These are phyloP conservation scores for Varecia variegata DNA, from an alignment of 2,797 vertebrate species.

Conservation along the genomic window DNA sequence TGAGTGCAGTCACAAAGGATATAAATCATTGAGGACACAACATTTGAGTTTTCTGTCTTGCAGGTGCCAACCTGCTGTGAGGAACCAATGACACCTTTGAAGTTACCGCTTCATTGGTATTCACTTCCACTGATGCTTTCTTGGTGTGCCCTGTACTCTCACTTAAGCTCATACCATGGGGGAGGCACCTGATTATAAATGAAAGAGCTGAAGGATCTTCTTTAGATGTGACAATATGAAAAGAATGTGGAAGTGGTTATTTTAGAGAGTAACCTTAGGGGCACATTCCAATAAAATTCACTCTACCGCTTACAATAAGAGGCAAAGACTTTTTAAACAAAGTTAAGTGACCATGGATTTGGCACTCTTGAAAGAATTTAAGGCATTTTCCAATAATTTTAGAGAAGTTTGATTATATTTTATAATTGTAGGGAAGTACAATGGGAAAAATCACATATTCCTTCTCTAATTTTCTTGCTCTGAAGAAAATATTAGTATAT, in stretches of 20 bases:
- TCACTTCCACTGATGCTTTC: neutral
- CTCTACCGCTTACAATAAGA: neutral
- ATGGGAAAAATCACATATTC: neutral
- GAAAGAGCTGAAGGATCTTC: neutral
- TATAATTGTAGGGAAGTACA: neutral
- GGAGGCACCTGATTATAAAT: conserved; percentile 16
- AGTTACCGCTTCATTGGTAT: neutral
- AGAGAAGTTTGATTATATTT: neutral
- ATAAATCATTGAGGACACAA: neutral
- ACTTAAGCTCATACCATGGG: neutral
- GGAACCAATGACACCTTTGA: neutral
- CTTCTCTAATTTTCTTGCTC: neutral
- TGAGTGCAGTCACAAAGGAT: neutral
- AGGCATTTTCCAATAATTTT: neutral
- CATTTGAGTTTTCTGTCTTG: neutral
- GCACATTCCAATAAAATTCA: conserved; percentile 46
- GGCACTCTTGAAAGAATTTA: conserved; percentile 6
- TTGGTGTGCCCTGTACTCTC: neutral
- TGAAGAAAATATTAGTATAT: neutral
- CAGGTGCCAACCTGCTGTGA: neutral
- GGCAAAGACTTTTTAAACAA: neutral
- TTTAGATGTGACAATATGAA: conserved; percentile 32
- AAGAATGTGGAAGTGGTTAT: conserved; percentile 40
- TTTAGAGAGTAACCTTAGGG: neutral
- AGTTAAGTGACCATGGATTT: neutral